phyloP scores from a whole-genome alignment of 2,113 vertebrate species.

The Scomber scombrus region DNA sequence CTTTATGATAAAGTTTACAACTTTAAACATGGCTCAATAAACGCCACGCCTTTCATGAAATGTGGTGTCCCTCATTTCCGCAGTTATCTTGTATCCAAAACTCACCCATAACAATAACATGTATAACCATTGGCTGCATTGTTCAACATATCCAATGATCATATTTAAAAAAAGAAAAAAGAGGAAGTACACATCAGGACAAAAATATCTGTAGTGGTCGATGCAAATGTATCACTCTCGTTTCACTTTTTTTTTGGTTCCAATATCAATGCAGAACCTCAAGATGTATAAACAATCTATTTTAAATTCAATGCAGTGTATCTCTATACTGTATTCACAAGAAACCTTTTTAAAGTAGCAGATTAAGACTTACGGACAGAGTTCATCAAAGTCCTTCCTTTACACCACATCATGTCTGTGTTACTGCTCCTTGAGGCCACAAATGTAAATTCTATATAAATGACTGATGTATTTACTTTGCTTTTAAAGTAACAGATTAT shows the following conservation, averaged over 20 bases:
- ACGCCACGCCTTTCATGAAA: slow-evolving; percentile 5
- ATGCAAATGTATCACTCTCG: slow-evolving; percentile 81
- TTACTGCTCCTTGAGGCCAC: not conserved
- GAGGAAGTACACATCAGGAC: slow-evolving; percentile 70
- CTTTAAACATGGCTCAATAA: not conserved
- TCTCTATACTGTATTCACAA: not conserved
- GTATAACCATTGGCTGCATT: not conserved
- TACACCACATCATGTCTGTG: not conserved
- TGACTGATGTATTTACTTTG: not conserved
- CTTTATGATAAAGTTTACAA: not conserved
- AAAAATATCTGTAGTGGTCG: slow-evolving; percentile 76
- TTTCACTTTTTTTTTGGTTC: slow-evolving; percentile 80
- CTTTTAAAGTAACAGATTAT: not conserved
- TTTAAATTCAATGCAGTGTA: not conserved
- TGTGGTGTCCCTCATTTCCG: not conserved
- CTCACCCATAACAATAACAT: not conserved
- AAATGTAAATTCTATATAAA: not conserved
- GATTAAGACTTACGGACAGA: not conserved
- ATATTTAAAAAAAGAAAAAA: slow-evolving; percentile 50
- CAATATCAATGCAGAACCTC: slow-evolving; percentile 50
- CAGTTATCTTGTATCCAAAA: not conserved
- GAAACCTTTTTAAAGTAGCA: not conserved
- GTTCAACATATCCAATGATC: not conserved
- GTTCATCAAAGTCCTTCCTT: not conserved
- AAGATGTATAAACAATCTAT: slow-evolving; percentile 2